Evolutionary conservation across 2,888 invertebrate species (phyloP), one percentile per base, ranked within the genome.

Genomic region (Polydesmus complanatus): DNA sequence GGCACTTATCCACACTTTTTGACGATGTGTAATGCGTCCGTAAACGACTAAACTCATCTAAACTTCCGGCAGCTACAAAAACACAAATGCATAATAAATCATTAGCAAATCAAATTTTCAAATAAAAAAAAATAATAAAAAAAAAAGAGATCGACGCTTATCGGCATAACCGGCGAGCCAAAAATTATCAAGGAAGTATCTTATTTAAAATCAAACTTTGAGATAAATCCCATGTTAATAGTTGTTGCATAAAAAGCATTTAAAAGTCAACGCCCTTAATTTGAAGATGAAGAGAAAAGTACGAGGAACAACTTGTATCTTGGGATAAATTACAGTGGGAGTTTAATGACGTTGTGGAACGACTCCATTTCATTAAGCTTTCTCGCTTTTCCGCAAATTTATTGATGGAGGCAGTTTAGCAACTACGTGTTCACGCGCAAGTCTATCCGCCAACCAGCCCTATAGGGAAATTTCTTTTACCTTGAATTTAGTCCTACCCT

Each of bases 41-140:
- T n/a, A 67, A 60, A 2, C 65, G 62, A 68, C 88, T 88, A 80
- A 91, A 92, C 73, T 85, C 83, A 71, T 85, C 85, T 77, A 93
- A 85, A 80, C 91, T 89, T 72, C 92, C 87, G 79, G 90, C 91
- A 75, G 92, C 92, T 92, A 82, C 58, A 83, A 85, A 60, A 72
- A 23, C 3, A 55, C 27, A 27, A 27, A 27, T 27, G 27, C 11
- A 27, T 19, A 11, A n/a, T 11, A 26, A 55, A 19, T 37, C 5
- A 37, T 37, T 5, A 5, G 14, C 14, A 37, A 51, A n/a, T n/a
- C n/a, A n/a, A n/a, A n/a, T n/a, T n/a, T n/a, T n/a, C n/a, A n/a
- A n/a, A 11, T 55, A 23, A 11, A 11, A 14, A 11, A 23, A 26
- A 11, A 55, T 8, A 55, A 55, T 1, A 22, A 27, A 47, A 27